Conservation (phyloP, 2,888 invertebrate genomes). For the Ariolimax columbianus region DNA sequence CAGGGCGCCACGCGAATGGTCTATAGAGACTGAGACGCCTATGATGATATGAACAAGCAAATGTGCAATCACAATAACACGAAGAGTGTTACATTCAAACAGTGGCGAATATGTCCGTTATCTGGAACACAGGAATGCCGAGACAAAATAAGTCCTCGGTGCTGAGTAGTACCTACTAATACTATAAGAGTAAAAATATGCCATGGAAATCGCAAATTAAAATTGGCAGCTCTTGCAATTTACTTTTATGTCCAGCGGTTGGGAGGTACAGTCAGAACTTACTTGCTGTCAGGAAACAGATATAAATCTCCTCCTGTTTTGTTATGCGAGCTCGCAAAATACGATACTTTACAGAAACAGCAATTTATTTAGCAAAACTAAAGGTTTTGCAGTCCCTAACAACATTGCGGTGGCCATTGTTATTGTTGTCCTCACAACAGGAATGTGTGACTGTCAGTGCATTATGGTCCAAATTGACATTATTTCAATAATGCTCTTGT, state of each 20-base stretch:
- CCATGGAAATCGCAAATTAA: too few species aligned
- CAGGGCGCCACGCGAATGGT: too few species aligned
- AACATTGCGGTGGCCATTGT: constrained; percentile 49
- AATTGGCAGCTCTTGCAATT: background rate
- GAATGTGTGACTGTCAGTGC: constrained; percentile 49
- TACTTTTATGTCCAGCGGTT: background rate
- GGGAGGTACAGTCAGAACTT: background rate
- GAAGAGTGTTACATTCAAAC: too few species aligned
- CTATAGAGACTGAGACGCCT: too few species aligned
- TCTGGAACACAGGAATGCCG: too few species aligned
- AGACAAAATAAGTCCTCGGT: too few species aligned
- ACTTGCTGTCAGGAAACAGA: background rate
- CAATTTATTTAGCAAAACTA: background rate
- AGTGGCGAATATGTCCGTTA: too few species aligned
- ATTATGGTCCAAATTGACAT: constrained; percentile 25
- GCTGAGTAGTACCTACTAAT: too few species aligned
- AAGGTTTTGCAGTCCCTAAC: constrained; percentile 36
- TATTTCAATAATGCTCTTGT: background rate
- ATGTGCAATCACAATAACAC: too few species aligned
- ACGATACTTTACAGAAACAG: background rate
- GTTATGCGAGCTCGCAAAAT: background rate
- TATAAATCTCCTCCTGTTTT: too few species aligned
- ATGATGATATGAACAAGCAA: too few species aligned
- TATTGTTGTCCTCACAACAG: constrained; percentile 58
- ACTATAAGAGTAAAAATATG: too few species aligned